Evolutionary conservation across 2,888 invertebrate genomes (phyloP), one percentile per base, ranked within the genome.

Genomic region (Drosophila fulvimacula): DNA sequence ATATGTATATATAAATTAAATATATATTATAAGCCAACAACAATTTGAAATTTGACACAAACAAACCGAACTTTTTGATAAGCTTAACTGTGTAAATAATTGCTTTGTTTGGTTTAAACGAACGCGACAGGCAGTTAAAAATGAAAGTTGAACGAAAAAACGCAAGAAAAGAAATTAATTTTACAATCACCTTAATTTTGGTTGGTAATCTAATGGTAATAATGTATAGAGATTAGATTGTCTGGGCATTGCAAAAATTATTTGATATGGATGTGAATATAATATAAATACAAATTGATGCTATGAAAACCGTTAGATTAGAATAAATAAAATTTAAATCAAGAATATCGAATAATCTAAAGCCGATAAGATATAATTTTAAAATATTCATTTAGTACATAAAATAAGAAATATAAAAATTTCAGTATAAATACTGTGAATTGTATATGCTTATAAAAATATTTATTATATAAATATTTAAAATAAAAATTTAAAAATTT

Each of bases 21-120:
- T 55, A 48, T 42, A 41, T 52, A 52, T 62, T 34, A 42, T 49
- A 44, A 60, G 41, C 57, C 71, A 60, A 71, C 61, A 82, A 66
- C 53, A 69, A 66, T 76, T 79, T 78, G 58, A 81, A 72, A 70
- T 71, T 81, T 67, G 58, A 48, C 61, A 67, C 72, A 82, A 88
- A 73, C 74, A 82, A 67, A 72, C 67, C 49, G 59, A 82, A 71
- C 61, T 62, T 64, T 61, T 59, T 69, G 81, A 78, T 74, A 68
- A 78, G 75, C 63, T 38, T 36, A 38, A 36, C 53, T 42, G 59
- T 74, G 74, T 76, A 79, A 71, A 78, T 75, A 61, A 73, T 80
- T 66, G 60, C 64, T 70, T 78, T 78, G 69, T 62, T 64, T 67
- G 57, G 42, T 21, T 36, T 24, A n/a, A 51, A 21, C 42, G 38